A percentile compares a stretch with the other conserved stretches of the same genome.
These are phyloP conservation scores for Drosophila prostipennis DNA, from an alignment of 2,888 invertebrate genomes.

Conservation along the genomic window DNA sequence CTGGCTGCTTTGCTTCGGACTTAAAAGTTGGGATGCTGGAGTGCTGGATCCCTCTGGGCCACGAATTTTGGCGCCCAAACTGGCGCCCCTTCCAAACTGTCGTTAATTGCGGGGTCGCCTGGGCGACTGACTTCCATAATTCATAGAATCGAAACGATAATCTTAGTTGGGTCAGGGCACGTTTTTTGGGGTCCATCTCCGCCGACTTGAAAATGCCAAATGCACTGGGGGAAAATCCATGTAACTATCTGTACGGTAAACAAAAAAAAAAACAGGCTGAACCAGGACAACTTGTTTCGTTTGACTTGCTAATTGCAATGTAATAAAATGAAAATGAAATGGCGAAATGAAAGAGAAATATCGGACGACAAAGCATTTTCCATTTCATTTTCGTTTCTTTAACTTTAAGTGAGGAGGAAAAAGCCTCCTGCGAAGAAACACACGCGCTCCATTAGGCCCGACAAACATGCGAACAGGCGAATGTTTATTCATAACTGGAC, in stretches of 20 bases:
- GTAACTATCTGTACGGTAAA: not conserved
- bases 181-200: conserved; percentile 41
- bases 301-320: conserved; percentile 65
- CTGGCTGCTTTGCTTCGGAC: not conserved
- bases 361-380: conserved; percentile 55
- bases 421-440: conserved; percentile 15
- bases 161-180: conserved; percentile 36
- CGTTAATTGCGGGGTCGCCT: conserved; percentile 37
- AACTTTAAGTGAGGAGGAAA: conserved; percentile 3
- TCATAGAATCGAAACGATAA: conserved; percentile 48
- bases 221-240: conserved; percentile 33
- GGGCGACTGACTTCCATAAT: conserved; percentile 62
- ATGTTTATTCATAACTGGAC: conserved; percentile 71
- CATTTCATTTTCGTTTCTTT: conserved; percentile 54
- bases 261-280: conserved; percentile 33
- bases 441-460: conserved; percentile 42
- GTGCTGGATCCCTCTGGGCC: conserved; percentile 24
- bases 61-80: conserved; percentile 35
- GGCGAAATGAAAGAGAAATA: conserved; percentile 30
- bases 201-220: conserved; percentile 27
- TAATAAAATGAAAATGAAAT: conserved; percentile 36
- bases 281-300: conserved; percentile 65
- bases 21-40: not conserved
- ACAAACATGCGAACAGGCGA: conserved; percentile 58
- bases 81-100: conserved; percentile 29